phyloP scores from a whole-genome alignment of 2,113 vertebrate species.

The Erinaceus europaeus region DNA sequence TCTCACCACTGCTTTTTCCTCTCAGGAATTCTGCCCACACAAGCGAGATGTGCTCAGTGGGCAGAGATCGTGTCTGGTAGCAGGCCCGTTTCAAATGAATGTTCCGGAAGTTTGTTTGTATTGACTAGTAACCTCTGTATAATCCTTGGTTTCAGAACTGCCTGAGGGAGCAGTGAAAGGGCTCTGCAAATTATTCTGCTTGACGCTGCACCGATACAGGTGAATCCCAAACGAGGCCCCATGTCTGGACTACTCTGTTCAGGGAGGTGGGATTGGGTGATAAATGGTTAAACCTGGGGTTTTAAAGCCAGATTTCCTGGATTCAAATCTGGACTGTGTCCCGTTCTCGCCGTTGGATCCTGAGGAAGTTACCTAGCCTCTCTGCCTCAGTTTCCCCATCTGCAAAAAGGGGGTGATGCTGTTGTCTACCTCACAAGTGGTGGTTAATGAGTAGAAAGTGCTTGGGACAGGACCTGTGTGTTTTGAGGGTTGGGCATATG shows the following conservation, averaged over 20 bases:
- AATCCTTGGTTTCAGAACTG: conserved; percentile 82
- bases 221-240: conserved; percentile 61
- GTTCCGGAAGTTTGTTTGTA: neutral
- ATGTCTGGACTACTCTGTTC: neutral
- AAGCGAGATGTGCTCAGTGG: neutral
- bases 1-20: neutral
- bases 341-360: neutral
- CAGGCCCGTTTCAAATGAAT: neutral
- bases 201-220: conserved; percentile 96
- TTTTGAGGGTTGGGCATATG: neutral
- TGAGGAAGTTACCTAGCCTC: neutral
- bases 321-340: neutral
- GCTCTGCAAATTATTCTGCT: conserved; percentile 96
- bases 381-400: neutral
- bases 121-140: neutral
- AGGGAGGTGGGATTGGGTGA: neutral
- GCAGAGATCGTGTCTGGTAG: neutral
- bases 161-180: conserved; percentile 95
- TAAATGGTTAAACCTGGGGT: neutral
- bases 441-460: neutral
- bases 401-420: neutral
- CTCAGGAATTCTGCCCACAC: neutral
- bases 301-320: neutral
- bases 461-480: neutral
- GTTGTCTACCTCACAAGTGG: neutral